phyloP scores from a whole-genome alignment of 2,797 vertebrate genomes.

The Hozukius guyotensis region DNA sequence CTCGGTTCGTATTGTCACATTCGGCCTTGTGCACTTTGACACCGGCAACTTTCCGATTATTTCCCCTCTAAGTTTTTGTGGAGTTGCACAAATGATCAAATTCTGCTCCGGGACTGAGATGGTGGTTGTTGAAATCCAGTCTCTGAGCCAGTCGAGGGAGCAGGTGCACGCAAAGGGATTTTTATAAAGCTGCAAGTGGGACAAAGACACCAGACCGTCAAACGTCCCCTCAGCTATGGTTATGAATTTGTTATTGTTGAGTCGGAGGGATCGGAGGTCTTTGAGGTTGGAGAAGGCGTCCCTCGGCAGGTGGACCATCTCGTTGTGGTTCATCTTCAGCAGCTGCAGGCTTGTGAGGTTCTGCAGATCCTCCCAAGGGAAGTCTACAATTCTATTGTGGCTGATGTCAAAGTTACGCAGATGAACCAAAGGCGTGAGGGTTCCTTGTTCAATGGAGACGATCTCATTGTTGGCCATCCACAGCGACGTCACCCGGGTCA shows the following conservation, averaged over 20 bases:
- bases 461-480: conserved; percentile 94
- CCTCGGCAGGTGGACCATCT: conserved; percentile 86
- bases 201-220: conserved; percentile 87
- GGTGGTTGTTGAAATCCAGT: conserved; percentile 86
- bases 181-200: conserved; percentile 90
- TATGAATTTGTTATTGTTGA: conserved; percentile 91
- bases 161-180: conserved; percentile 94
- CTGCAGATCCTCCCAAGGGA: conserved; percentile 93
- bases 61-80: conserved; percentile 83
- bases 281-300: conserved; percentile 88
- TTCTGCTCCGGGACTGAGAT: conserved; percentile 86
- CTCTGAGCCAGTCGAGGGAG: conserved; percentile 89
- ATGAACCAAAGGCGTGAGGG: conserved; percentile 83
- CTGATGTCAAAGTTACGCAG: conserved; percentile 94
- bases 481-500: conserved; percentile 88
- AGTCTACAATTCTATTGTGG: conserved; percentile 90
- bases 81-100: conserved; percentile 86
- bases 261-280: conserved; percentile 90
- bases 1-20: conserved; percentile 78
- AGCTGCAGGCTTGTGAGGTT: conserved; percentile 90
- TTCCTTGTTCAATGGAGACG: conserved; percentile 82
- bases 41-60: conserved; percentile 80
- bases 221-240: conserved; percentile 90
- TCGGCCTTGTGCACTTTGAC: conserved; percentile 83
- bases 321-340: conserved; percentile 96